These are phyloP conservation scores for Tamandua tetradactyla DNA, from an alignment of 2,797 vertebrate genomes.

Conservation along the genomic window DNA sequence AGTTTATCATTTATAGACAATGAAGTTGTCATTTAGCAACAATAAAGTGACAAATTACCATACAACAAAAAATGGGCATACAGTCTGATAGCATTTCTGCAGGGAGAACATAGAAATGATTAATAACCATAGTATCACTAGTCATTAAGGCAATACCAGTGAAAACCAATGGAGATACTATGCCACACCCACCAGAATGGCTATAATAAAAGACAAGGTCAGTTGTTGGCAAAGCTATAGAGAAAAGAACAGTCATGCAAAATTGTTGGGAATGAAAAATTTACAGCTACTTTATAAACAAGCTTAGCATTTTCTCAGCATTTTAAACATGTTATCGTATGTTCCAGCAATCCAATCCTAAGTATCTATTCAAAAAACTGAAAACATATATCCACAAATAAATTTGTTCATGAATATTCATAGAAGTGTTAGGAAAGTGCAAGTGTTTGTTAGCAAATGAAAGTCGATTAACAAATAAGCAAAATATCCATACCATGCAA, in stretches of 20 bases:
- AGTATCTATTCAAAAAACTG: background rate
- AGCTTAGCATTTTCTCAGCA: background rate
- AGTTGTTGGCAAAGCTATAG: too few species aligned
- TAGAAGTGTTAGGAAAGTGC: background rate
- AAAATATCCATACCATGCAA: too few species aligned
- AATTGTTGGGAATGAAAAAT: too few species aligned
- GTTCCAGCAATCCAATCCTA: background rate
- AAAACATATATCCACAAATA: background rate
- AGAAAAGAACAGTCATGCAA: too few species aligned
- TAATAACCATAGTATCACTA: too few species aligned
- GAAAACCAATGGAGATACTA: background rate
- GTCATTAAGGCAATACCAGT: background rate
- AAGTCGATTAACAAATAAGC: too few species aligned
- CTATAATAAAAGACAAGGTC: background rate
- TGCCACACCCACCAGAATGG: background rate
- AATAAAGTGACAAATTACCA: background rate
- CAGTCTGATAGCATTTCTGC: background rate
- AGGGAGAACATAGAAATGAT: too few species aligned
- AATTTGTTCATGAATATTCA: background rate
- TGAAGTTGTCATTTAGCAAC: too few species aligned
- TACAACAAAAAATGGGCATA: background rate
- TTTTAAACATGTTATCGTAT: background rate
- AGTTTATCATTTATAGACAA: too few species aligned
- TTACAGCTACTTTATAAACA: background rate
- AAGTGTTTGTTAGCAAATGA: background rate